Percentiles rank a stretch among this genome's conserved stretches.
These are phyloP conservation scores for Ruditapes philippinarum DNA, from an alignment of 1,140 invertebrate genomes.

Conservation along the genomic window DNA sequence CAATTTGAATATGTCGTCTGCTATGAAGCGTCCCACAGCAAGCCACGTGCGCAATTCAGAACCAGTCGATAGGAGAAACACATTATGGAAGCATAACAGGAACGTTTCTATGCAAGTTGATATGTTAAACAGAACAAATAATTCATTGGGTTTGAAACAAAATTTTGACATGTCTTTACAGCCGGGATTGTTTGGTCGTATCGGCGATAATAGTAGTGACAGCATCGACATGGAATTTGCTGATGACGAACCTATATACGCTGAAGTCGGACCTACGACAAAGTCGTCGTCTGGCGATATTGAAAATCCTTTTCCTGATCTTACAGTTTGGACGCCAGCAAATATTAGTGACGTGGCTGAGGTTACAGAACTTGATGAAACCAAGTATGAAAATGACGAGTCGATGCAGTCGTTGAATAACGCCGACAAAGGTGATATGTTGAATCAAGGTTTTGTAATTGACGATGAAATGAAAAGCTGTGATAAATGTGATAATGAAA, in stretches of 20 bases:
- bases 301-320: constrained; percentile 51
- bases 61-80: not conserved
- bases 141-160: not conserved
- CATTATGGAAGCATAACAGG: constrained; percentile 47
- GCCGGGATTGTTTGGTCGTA: not conserved
- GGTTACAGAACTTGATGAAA: constrained; percentile 41
- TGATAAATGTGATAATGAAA: constrained; percentile 27
- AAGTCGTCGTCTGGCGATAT: not conserved
- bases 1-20: constrained; percentile 33
- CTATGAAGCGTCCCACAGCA: constrained; percentile 41
- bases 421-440: not conserved
- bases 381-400: constrained; percentile 49
- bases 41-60: not conserved
- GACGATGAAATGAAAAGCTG: not conserved
- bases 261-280: constrained; percentile 47
- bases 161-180: constrained; percentile 3
- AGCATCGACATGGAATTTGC: not conserved
- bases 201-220: not conserved
- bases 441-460: constrained; percentile 47
- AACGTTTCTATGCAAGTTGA: constrained; percentile 62
- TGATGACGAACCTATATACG: constrained; percentile 65
- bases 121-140: not conserved
- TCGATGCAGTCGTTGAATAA: constrained; percentile 5
- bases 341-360: constrained; percentile 37
- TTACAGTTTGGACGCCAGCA: constrained; percentile 37